phyloP scores from a whole-genome alignment of 2,888 invertebrate genomes.

The Odiellus spinosus region DNA sequence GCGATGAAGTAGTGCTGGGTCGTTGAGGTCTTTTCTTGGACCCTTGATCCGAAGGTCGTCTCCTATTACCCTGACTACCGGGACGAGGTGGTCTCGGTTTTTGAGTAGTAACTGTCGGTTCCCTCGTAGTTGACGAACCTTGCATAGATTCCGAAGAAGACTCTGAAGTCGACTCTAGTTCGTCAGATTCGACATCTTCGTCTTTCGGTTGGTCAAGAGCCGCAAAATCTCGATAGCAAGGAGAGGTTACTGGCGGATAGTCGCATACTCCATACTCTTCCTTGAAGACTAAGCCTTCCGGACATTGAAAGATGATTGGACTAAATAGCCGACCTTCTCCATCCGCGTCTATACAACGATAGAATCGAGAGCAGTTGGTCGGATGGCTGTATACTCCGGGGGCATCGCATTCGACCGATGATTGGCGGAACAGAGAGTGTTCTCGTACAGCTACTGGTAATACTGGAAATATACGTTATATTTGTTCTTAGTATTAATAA shows the following conservation, averaged over 20 bases:
- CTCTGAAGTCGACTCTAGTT: not conserved
- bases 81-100: too few relatives aligned
- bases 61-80: too few relatives aligned
- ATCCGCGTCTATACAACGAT: conserved; percentile 62
- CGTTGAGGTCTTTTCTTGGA: too few relatives aligned
- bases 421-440: too few relatives aligned
- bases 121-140: not conserved
- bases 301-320: conserved; percentile 52
- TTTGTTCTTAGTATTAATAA: too few relatives aligned
- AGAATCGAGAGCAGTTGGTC: conserved; percentile 39
- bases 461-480: too few relatives aligned
- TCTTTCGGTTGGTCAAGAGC: not conserved
- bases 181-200: not conserved
- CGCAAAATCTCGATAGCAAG: conserved; percentile 42
- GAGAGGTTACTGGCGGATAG: conserved; percentile 56
- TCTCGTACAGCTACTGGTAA: too few relatives aligned
- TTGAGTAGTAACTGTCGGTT: not conserved
- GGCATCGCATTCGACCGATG: conserved; percentile 2
- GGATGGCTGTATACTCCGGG: conserved; percentile 11
- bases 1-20: too few relatives aligned
- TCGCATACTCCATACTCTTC: conserved; percentile 40
- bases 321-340: conserved; percentile 52
- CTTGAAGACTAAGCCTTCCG: conserved; percentile 58
- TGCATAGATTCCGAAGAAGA: not conserved
- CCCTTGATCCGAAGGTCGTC: too few relatives aligned